phyloP scores from a whole-genome alignment of 2,888 invertebrate genomes.

The Synanthedon myopaeformis region DNA sequence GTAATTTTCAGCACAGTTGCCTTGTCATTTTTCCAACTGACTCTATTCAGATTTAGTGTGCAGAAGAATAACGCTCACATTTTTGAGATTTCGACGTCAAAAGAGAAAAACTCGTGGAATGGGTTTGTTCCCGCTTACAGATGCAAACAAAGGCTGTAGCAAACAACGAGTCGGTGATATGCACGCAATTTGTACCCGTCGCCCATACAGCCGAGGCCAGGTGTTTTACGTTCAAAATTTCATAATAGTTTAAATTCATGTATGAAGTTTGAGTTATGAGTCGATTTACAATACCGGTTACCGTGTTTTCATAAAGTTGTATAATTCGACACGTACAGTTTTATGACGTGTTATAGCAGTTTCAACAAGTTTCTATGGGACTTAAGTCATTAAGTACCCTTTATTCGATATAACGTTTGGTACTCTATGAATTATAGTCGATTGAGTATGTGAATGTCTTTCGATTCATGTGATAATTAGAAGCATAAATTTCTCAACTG shows the following conservation, averaged over 20 bases:
- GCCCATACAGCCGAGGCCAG: constrained; percentile 5
- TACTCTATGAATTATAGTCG: no score
- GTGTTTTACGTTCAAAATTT: constrained; percentile 10
- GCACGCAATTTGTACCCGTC: constrained; percentile 9
- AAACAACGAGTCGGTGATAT: constrained; percentile 7
- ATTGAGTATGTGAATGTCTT: no score
- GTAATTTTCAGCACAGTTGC: no score
- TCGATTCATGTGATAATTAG: no score
- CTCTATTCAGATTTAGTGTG: background rate
- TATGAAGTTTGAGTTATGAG: constrained; percentile 1
- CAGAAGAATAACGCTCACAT: background rate
- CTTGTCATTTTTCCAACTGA: no score
- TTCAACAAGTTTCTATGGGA: no score
- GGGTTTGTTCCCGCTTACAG: constrained; percentile 6
- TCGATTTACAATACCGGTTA: background rate
- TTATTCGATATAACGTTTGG: no score
- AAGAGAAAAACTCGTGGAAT: background rate
- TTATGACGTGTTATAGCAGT: no score
- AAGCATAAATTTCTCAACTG: no score
- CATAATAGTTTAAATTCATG: constrained; percentile 10
- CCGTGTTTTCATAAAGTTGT: background rate
- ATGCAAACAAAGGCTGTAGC: constrained; percentile 7
- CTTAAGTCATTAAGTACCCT: no score
- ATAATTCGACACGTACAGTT: background rate
- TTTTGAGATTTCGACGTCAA: background rate